Evolutionary conservation across 2,113 vertebrate species (phyloP).

Genomic region (Catharus bicknelli): DNA sequence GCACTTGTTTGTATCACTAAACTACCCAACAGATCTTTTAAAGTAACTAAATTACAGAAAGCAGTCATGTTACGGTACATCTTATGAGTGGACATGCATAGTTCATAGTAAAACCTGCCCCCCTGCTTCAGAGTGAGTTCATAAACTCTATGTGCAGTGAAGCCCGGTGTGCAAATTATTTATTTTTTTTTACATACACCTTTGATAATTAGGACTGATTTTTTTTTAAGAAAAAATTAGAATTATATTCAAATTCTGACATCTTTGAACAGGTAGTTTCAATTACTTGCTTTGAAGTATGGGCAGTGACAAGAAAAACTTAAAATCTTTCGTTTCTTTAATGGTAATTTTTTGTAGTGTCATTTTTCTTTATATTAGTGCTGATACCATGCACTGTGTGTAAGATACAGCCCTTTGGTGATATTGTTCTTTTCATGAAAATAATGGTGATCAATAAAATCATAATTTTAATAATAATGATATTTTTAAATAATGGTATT

Average conservation of each 20-base stretch:
- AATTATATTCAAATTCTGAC: neutral
- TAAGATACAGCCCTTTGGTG: neutral
- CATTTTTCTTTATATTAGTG: neutral
- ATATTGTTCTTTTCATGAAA: neutral
- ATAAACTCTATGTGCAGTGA: neutral
- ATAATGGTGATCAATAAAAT: neutral
- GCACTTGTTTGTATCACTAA: neutral
- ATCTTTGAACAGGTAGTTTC: neutral
- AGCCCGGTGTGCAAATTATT: accelerated
- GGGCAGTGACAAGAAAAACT: neutral
- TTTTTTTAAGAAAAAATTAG: neutral
- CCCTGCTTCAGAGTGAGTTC: neutral
- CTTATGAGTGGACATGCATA: neutral
- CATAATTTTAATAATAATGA: too few species aligned
- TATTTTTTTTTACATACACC: neutral
- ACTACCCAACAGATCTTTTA: neutral
- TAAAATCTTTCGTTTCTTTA: neutral
- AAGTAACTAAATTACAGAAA: neutral
- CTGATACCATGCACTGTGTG: neutral
- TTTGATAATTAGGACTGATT: neutral
- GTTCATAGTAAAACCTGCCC: accelerated
- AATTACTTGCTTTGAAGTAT: neutral
- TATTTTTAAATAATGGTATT: neutral
- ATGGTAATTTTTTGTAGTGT: neutral
- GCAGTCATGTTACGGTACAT: neutral